Percentiles rank a stretch among this genome's conserved stretches.
Evolutionary conservation across 2,113 vertebrate species (phyloP).

Genomic region (Poeciliopsis retropinna): DNA sequence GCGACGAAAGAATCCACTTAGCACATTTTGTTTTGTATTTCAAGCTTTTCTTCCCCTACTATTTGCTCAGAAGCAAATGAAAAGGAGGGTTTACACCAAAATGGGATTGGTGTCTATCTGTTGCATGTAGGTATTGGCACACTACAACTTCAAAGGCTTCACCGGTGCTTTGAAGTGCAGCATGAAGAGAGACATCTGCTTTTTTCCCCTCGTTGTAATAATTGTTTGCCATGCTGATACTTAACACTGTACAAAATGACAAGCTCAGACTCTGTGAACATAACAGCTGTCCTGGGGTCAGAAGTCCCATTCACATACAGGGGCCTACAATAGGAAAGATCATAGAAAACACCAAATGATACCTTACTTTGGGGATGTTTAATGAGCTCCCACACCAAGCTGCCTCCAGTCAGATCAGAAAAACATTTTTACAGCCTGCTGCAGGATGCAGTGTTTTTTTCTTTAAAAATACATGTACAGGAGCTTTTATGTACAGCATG

Average conservation of each 20-base stretch:
- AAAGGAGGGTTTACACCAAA: conserved; percentile 67
- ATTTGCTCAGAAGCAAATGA: conserved; percentile 63
- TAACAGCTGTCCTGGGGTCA: conserved; percentile 28
- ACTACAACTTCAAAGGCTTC: conserved; percentile 72
- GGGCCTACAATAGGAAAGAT: conserved; percentile 10
- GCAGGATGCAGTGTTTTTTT: background rate
- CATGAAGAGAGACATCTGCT: conserved; percentile 69
- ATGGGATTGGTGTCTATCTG: conserved; percentile 70
- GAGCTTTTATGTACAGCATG: background rate
- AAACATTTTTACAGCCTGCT: background rate
- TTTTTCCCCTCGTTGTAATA: conserved; percentile 50
- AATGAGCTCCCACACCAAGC: background rate
- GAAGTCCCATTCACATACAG: conserved; percentile 29
- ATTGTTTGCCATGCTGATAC: conserved; percentile 60
- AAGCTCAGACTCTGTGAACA: conserved; percentile 46
- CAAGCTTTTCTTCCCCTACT: conserved; percentile 65
- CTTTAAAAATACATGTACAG: background rate
- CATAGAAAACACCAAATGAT: conserved; percentile 4
- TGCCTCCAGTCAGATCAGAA: background rate
- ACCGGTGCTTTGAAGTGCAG: conserved; percentile 73
- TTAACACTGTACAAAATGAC: conserved; percentile 63
- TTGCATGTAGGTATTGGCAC: conserved; percentile 65
- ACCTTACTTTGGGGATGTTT: background rate
- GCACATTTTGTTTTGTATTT: conserved; percentile 73
- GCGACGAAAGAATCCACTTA: conserved; percentile 75